Evolutionary conservation across 2,113 vertebrate genomes (phyloP).

Genomic region (Illadopsis cleaveri): DNA sequence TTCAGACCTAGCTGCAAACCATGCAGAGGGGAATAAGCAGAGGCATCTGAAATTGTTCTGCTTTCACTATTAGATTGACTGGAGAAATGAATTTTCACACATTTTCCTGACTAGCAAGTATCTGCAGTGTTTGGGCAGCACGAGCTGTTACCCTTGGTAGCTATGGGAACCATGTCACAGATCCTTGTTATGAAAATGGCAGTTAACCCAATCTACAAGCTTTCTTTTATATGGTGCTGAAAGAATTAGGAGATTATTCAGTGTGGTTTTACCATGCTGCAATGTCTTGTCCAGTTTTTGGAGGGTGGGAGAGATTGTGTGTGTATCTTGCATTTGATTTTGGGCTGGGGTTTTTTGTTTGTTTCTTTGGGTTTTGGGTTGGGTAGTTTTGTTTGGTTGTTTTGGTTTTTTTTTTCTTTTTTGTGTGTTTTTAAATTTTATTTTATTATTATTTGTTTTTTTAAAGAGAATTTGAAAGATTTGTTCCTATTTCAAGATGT

Average conservation of each 20-base stretch:
- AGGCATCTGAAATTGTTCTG: background rate
- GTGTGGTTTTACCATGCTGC: background rate
- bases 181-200: background rate
- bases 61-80: background rate
- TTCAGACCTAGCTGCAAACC: background rate
- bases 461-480: background rate
- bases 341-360: background rate
- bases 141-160: background rate
- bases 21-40: accelerated
- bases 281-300: background rate
- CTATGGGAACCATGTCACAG: background rate
- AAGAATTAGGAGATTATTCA: background rate
- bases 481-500: background rate
- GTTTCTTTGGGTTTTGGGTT: no score
- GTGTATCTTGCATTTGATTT: background rate
- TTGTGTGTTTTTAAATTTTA: no score
- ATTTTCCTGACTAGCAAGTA: background rate
- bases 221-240: background rate
- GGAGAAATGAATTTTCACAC: background rate
- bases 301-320: accelerated
- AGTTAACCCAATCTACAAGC: background rate
- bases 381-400: no score
- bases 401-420: background rate
- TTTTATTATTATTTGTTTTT: background rate
- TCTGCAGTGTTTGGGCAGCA: background rate